phyloP scores from a whole-genome alignment of 2,888 invertebrate species.

The Amphipoea oculea region DNA sequence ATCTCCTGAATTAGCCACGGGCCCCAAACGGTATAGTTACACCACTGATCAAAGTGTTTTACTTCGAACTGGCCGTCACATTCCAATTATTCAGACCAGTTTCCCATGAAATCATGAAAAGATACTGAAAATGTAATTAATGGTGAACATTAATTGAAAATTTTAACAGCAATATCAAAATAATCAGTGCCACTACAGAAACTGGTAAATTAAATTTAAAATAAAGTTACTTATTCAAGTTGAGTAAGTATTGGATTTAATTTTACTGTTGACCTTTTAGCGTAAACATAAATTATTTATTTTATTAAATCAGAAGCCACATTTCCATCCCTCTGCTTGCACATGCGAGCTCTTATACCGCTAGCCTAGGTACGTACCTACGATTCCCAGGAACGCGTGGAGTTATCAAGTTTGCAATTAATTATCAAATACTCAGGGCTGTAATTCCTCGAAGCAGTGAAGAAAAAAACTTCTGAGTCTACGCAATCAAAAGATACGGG shows the following conservation, averaged over 20 bases:
- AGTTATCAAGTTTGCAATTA: too few relatives aligned
- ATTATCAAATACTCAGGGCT: too few relatives aligned
- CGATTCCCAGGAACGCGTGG: too few relatives aligned
- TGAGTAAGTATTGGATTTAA: neutral
- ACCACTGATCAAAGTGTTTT: neutral
- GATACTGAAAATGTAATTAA: conserved; percentile 17
- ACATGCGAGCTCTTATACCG: too few relatives aligned
- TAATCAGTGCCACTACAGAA: conserved; percentile 11
- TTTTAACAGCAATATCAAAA: conserved; percentile 8
- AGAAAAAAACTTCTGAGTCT: too few relatives aligned
- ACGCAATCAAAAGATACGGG: too few relatives aligned
- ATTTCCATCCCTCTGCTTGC: too few relatives aligned
- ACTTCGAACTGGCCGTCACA: neutral
- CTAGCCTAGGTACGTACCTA: too few relatives aligned
- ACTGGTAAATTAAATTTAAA: conserved; percentile 17
- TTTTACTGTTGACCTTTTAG: neutral
- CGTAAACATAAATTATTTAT: neutral
- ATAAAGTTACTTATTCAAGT: conserved; percentile 24
- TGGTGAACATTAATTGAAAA: conserved; percentile 16
- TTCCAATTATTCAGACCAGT: neutral
- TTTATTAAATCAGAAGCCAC: too few relatives aligned
- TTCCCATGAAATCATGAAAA: neutral
- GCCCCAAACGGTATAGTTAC: too few relatives aligned
- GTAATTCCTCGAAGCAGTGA: too few relatives aligned
- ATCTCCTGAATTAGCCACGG: too few relatives aligned